Conservation (phyloP, 2,113 vertebrate genomes). For the Bujurquina vittata region DNA sequence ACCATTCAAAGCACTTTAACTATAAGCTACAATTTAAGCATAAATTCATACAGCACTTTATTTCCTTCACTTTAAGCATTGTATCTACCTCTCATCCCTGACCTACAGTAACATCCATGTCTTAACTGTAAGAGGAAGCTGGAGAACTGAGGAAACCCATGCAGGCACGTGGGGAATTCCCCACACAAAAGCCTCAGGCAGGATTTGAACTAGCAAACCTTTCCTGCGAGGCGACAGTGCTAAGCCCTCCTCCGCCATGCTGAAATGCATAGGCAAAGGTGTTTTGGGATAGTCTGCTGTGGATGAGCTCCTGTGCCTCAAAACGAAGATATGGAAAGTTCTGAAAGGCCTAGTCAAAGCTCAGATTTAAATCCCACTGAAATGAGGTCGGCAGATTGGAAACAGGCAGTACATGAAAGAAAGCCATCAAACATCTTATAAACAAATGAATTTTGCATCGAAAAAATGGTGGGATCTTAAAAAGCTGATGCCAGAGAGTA, state of each 20-base stretch:
- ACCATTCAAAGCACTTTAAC: not conserved
- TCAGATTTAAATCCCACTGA: not conserved
- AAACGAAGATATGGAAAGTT: not conserved
- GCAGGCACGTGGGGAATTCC: too few species aligned
- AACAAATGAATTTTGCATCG: not conserved
- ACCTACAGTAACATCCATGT: not conserved
- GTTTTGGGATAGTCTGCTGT: not conserved
- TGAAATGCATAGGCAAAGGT: not conserved
- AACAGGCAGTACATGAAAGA: not conserved
- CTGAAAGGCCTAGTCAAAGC: not conserved
- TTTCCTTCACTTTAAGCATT: not conserved
- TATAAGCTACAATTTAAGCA: not conserved
- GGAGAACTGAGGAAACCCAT: too few species aligned
- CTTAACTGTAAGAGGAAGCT: too few species aligned
- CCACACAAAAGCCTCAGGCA: not conserved
- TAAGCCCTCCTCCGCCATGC: not conserved
- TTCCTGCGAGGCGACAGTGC: not conserved
- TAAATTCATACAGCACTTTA: too few species aligned
- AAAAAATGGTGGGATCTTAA: not conserved
- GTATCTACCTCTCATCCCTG: not conserved
- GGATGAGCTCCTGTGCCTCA: not conserved
- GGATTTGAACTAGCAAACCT: not conserved
- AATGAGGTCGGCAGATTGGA: not conserved
- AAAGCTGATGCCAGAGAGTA: not conserved
- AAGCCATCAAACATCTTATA: not conserved